phyloP scores from a whole-genome alignment of 53 echinoderm and acorn worm genomes.

The Paracentrotus lividus region DNA sequence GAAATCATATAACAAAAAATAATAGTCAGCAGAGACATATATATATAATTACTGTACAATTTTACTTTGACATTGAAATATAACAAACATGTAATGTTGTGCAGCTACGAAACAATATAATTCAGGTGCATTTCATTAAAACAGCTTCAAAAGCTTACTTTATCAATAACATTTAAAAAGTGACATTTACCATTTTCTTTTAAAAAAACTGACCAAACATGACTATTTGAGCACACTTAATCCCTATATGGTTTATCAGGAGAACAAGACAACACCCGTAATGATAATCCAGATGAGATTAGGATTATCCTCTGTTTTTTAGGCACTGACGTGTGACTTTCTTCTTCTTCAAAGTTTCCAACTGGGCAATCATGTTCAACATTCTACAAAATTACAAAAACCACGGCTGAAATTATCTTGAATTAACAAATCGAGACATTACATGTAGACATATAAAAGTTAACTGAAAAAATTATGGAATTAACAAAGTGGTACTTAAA shows the following conservation, averaged over 20 bases:
- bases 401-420: neutral
- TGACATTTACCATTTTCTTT: slow-evolving; percentile 20
- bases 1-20: neutral
- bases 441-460: slow-evolving; percentile 49
- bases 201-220: neutral
- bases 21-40: slow-evolving; percentile 6
- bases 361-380: neutral
- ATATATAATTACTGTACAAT: slow-evolving; percentile 33
- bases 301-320: neutral
- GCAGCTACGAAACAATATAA: neutral
- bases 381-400: slow-evolving; percentile 52
- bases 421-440: slow-evolving; percentile 4
- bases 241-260: neutral
- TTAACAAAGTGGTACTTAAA: slow-evolving; percentile 34
- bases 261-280: slow-evolving; percentile 14
- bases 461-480: neutral
- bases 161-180: slow-evolving; percentile 20
- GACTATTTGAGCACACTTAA: slow-evolving; percentile 39
- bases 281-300: neutral
- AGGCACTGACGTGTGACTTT: slow-evolving; percentile 8
- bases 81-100: neutral
- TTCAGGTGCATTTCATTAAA: slow-evolving; percentile 16
- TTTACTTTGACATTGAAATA: slow-evolving; percentile 7
- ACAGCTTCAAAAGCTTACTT: slow-evolving; percentile 14
- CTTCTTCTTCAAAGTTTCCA: neutral